Percentiles rank a stretch among this genome's conserved stretches.
Evolutionary conservation across 2,888 invertebrate genomes (phyloP).

Genomic region (Ptilodon capucinus): DNA sequence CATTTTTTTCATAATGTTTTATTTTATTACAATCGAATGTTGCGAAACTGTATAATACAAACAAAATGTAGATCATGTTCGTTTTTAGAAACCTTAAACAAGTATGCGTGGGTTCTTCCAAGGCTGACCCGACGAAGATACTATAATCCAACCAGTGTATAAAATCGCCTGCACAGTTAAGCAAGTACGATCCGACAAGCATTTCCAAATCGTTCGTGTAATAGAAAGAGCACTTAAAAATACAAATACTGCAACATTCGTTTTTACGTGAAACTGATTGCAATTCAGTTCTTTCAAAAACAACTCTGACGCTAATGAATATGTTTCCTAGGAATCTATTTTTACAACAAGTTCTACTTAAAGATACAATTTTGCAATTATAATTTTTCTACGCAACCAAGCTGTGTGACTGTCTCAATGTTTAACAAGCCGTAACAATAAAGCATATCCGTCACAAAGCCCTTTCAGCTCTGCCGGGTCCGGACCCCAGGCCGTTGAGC

Average conservation of each 20-base stretch:
- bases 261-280: too few species aligned
- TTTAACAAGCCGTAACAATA: slow-evolving; percentile 59
- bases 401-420: slow-evolving; percentile 36
- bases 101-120: slow-evolving; percentile 39
- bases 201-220: slow-evolving; percentile 5
- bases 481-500: slow-evolving; percentile 46
- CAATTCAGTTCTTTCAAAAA: too few species aligned
- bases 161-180: slow-evolving; percentile 7
- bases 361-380: neutral
- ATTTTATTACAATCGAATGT: neutral
- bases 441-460: slow-evolving; percentile 61
- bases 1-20: neutral
- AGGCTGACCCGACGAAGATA: slow-evolving; percentile 28
- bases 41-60: slow-evolving; percentile 10
- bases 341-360: too few species aligned
- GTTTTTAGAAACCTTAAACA: slow-evolving; percentile 32
- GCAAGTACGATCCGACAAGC: slow-evolving; percentile 2
- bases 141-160: slow-evolving; percentile 14
- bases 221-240: neutral
- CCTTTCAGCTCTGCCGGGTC: slow-evolving; percentile 57
- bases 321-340: neutral
- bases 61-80: slow-evolving; percentile 12
- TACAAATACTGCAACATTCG: too few species aligned
- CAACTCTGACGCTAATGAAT: too few species aligned
- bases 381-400: slow-evolving; percentile 11